A percentile compares a stretch with the other conserved stretches of the same genome.
These are phyloP conservation scores for Pelobates cultripes DNA, from an alignment of 2,797 vertebrate genomes.

Conservation along the genomic window DNA sequence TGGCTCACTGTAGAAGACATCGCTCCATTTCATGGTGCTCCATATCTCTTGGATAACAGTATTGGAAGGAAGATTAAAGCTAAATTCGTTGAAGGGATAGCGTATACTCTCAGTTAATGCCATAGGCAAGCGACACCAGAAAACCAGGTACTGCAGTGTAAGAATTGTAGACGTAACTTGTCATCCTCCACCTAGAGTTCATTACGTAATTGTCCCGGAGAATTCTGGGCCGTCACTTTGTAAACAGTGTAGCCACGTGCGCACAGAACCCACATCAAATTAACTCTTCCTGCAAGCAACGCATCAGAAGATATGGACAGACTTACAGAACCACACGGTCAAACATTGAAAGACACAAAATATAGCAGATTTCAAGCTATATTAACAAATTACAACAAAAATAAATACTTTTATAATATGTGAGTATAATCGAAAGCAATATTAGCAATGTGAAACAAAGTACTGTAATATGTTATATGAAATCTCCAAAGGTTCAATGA, in stretches of 20 bases:
- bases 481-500: too few relatives aligned
- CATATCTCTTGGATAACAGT: conserved; percentile 21
- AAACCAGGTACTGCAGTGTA: background rate
- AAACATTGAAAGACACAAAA: background rate
- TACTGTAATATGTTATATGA: too few relatives aligned
- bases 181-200: conserved; percentile 36
- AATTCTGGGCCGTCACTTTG: conserved; percentile 63
- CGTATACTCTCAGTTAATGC: too few relatives aligned
- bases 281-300: conserved; percentile 24
- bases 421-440: too few relatives aligned
- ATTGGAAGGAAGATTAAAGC: conserved; percentile 48
- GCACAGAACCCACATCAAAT: background rate
- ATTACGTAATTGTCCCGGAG: conserved; percentile 47
- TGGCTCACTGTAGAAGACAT: conserved; percentile 47
- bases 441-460: too few relatives aligned
- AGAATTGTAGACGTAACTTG: background rate
- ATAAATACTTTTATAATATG: too few relatives aligned
- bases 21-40: conserved; percentile 28
- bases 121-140: background rate
- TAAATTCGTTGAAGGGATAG: background rate
- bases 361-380: too few relatives aligned
- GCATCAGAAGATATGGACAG: background rate
- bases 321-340: background rate
- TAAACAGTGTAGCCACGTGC: conserved; percentile 65
- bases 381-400: too few relatives aligned